These are phyloP conservation scores for Drosophila bocki DNA, from an alignment of 1,140 invertebrate genomes.

Conservation along the genomic window DNA sequence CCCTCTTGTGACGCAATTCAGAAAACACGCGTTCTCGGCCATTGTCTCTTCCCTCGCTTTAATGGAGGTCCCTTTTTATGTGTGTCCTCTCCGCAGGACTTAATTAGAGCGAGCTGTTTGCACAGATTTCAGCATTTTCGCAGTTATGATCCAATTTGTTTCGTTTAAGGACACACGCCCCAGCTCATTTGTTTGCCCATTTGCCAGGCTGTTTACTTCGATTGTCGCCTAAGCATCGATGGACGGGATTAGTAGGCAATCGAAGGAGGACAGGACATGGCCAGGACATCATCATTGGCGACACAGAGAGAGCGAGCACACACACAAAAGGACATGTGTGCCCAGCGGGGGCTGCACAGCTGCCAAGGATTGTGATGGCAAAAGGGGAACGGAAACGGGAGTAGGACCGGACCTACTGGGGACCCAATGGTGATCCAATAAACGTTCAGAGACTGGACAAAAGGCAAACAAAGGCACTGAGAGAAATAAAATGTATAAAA, in stretches of 20 bases:
- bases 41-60: slow-evolving; percentile 37
- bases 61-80: slow-evolving; percentile 58
- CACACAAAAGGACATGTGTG: slow-evolving; percentile 60
- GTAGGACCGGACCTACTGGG: slow-evolving; percentile 35
- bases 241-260: slow-evolving; percentile 71
- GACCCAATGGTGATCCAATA: slow-evolving; percentile 58
- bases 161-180: slow-evolving; percentile 71
- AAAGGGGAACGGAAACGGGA: slow-evolving; percentile 22
- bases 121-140: slow-evolving; percentile 73
- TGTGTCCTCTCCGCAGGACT: slow-evolving; percentile 68
- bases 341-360: slow-evolving; percentile 66
- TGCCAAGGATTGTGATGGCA: slow-evolving; percentile 42
- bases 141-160: slow-evolving; percentile 80
- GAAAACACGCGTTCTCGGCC: slow-evolving; percentile 34
- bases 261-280: slow-evolving; percentile 42
- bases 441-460: slow-evolving; percentile 31
- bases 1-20: slow-evolving; percentile 49
- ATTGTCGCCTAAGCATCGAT: slow-evolving; percentile 71
- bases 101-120: slow-evolving; percentile 77
- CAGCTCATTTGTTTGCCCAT: slow-evolving; percentile 76
- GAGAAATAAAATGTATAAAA: background rate
- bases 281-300: slow-evolving; percentile 8
- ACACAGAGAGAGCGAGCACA: no score
- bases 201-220: slow-evolving; percentile 71
- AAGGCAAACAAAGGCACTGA: slow-evolving; percentile 31